phyloP scores from a whole-genome alignment of 2,888 invertebrate genomes.

The Plutella xylostella region DNA sequence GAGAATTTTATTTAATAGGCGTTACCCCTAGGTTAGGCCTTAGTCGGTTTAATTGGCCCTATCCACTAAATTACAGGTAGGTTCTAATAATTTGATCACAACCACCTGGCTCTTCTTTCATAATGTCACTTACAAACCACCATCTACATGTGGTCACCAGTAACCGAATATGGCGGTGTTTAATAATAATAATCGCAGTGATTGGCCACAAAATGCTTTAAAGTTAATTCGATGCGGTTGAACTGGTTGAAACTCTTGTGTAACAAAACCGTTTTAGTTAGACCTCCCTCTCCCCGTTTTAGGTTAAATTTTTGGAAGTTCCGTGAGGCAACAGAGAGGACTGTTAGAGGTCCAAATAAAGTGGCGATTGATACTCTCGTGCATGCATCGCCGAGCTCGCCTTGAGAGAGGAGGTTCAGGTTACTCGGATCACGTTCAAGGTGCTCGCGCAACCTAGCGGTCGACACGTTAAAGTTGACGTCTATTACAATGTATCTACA shows the following conservation, averaged over 20 bases:
- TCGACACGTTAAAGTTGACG: slow-evolving; percentile 33
- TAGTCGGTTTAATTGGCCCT: no score
- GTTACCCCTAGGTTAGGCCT: no score
- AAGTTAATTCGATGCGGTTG: slow-evolving; percentile 62
- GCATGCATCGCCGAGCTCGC: slow-evolving; percentile 48
- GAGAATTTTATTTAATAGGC: not conserved
- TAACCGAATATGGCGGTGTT: slow-evolving; percentile 45
- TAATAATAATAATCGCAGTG: slow-evolving; percentile 59
- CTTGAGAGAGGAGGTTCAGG: slow-evolving; percentile 59
- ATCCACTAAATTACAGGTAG: no score
- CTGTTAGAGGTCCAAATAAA: slow-evolving; percentile 36
- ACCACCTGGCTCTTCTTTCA: not conserved
- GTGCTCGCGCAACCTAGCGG: slow-evolving; percentile 43
- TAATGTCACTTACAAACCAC: not conserved
- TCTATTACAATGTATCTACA: slow-evolving; percentile 26
- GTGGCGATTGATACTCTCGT: slow-evolving; percentile 36
- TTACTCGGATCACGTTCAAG: slow-evolving; percentile 68
- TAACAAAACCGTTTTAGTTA: slow-evolving; percentile 41
- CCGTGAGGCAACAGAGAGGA: slow-evolving; percentile 27
- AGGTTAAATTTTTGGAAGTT: slow-evolving; percentile 23
- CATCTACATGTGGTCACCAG: slow-evolving; percentile 27
- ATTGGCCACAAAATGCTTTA: slow-evolving; percentile 63
- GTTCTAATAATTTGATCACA: no score
- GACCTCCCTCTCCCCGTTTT: slow-evolving; percentile 33
- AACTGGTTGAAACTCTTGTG: slow-evolving; percentile 45